Base-by-base conservation (phyloP, 2,113 vertebrate species). In the Galemys pyrenaicus region DNA sequence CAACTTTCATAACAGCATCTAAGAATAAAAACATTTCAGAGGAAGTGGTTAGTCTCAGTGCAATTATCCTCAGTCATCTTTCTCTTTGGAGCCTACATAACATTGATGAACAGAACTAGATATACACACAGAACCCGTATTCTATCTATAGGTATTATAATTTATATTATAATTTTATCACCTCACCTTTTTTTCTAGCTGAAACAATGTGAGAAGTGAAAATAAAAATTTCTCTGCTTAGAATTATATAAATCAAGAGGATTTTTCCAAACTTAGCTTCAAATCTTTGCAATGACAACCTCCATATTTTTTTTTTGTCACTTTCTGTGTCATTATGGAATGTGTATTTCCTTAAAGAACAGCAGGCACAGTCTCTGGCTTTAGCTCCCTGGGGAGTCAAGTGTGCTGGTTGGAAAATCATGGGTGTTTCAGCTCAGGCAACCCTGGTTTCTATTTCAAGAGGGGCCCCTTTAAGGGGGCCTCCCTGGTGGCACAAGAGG, bases 1-100 rank as follows among this genome's bases (percentile, higher is more conserved):
- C 96, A 96, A 91, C 96, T 90, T 39, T 97, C 67, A 90, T 12
- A 82, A 4, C 6, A 78, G 67, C 24, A 82, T 79, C 95, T 97
- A 91, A 84, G n/a, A 96, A 75, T 30, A 65, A 95, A 78, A 75
- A n/a, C 22, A 64, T 82, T 87, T 97, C 35, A 90, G 71, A 70
- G 84, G 54, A 95, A 81, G 68, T 60, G 6, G 22, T 67, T 39
- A 30, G 44, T 58, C n/a, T 68, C 19, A 39, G 32, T n/a, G 13
- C 49, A 67, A 22, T 35, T 67, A 37, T 60, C 11, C 3, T n/a
- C 11, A 56, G 39, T 60, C 41, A 58, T 11, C 70, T 58, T 24
- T 49, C 37, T 28, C 24, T 68, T 85, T 22, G 60, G 30, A 44
- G 30, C 19, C 39, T 82, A 22, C 49, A 75, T 58, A 5, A 24